Evolutionary conservation across 2,888 invertebrate genomes (phyloP).

Genomic region (Rhagophthalmus giganteus): DNA sequence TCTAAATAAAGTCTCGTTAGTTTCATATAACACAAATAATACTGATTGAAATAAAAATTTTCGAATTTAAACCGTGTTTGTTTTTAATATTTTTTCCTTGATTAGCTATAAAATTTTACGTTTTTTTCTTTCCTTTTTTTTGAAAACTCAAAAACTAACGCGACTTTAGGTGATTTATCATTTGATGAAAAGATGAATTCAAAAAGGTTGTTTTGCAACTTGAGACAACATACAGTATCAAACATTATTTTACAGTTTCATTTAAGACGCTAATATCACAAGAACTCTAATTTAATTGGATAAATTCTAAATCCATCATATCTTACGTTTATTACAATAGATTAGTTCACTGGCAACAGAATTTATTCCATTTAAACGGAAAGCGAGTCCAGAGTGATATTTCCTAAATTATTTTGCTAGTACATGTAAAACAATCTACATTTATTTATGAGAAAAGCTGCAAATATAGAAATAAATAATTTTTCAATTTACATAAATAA

Average conservation of each 20-base stretch:
- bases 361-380: not conserved
- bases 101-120: not conserved
- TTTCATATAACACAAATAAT: constrained; percentile 26
- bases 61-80: not conserved
- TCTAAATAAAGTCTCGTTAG: constrained; percentile 23
- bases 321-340: too few species aligned
- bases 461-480: not conserved
- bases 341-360: too few species aligned
- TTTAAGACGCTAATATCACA: not conserved
- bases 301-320: not conserved
- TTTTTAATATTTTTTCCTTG: not conserved
- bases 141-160: not conserved
- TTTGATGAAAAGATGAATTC: too few species aligned
- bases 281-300: not conserved
- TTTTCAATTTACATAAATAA: not conserved
- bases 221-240: not conserved
- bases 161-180: too few species aligned
- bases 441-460: not conserved
- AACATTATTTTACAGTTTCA: not conserved
- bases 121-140: too few species aligned
- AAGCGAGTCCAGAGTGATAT: not conserved
- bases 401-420: not conserved
- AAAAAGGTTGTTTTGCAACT: not conserved
- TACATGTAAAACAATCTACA: not conserved
- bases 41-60: constrained; percentile 16